Conservation (phyloP, 2,113 vertebrate species). For the Pollimyrus isidori region DNA sequence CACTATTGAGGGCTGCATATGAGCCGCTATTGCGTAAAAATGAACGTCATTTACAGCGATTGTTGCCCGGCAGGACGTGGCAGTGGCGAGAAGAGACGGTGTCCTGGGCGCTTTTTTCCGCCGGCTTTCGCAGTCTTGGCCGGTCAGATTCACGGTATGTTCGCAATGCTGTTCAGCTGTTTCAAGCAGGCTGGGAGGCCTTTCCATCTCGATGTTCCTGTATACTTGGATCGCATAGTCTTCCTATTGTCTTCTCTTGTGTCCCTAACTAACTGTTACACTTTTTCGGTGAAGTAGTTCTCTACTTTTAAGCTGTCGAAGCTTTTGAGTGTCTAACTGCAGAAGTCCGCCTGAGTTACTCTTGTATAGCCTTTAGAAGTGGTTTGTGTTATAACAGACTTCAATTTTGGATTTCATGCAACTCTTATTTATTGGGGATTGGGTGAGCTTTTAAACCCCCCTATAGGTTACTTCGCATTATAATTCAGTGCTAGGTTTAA, state of each 20-base stretch:
- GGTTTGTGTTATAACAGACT: background rate
- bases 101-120: conserved; percentile 40
- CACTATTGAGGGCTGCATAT: background rate
- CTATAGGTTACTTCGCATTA: background rate
- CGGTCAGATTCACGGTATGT: conserved; percentile 55
- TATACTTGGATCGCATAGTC: background rate
- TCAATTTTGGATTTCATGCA: background rate
- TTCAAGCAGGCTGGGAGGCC: background rate
- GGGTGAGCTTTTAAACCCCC: background rate
- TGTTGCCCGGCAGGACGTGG: conserved; percentile 30
- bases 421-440: background rate
- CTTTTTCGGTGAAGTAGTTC: background rate
- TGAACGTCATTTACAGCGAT: background rate
- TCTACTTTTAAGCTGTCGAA: background rate
- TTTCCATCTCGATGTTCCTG: background rate
- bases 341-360: background rate
- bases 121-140: conserved; percentile 52
- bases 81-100: conserved; percentile 36
- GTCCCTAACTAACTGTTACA: background rate
- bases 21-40: background rate
- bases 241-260: background rate
- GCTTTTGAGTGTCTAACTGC: background rate
- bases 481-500: background rate
- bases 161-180: background rate
- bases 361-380: background rate